Evolutionary conservation across 2,113 vertebrate species (phyloP).

Genomic region (Misgurnus anguillicaudatus): DNA sequence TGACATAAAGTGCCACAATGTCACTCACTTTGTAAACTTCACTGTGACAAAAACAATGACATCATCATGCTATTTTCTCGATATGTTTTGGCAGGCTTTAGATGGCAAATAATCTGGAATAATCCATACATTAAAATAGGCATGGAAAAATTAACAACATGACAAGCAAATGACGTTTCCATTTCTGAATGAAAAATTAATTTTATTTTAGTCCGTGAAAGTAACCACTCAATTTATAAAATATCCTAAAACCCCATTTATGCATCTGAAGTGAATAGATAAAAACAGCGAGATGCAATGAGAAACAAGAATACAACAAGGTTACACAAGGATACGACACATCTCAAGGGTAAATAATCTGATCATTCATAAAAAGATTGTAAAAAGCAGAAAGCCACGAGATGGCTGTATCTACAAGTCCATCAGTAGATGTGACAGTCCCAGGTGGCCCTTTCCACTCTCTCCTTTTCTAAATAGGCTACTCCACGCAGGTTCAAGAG

Average conservation of each 20-base stretch:
- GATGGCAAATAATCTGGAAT: too few relatives aligned
- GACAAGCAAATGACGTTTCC: too few relatives aligned
- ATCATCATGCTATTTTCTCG: too few relatives aligned
- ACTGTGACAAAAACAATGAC: too few relatives aligned
- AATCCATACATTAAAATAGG: too few relatives aligned
- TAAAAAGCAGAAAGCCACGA: slow-evolving; percentile 24
- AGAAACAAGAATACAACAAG: slow-evolving; percentile 9
- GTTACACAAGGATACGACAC: slow-evolving; percentile 5
- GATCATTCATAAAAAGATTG: slow-evolving; percentile 10
- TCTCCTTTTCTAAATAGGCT: slow-evolving; percentile 49
- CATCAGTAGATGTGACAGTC: slow-evolving; percentile 24
- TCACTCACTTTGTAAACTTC: too few relatives aligned
- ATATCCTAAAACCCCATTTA: slow-evolving; percentile 16
- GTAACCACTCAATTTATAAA: neutral
- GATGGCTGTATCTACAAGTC: slow-evolving; percentile 26
- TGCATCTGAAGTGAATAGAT: neutral
- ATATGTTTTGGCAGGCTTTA: too few relatives aligned
- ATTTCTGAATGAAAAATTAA: too few relatives aligned
- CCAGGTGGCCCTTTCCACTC: slow-evolving; percentile 40
- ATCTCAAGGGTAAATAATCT: neutral
- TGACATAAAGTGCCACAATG: too few relatives aligned
- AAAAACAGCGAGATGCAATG: neutral
- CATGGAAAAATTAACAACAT: too few relatives aligned
- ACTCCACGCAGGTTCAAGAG: slow-evolving; percentile 40
- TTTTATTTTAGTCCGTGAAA: too few relatives aligned